These are phyloP conservation scores for Chloroceryle aenea DNA, from an alignment of 2,113 vertebrate species.

Conservation along the genomic window DNA sequence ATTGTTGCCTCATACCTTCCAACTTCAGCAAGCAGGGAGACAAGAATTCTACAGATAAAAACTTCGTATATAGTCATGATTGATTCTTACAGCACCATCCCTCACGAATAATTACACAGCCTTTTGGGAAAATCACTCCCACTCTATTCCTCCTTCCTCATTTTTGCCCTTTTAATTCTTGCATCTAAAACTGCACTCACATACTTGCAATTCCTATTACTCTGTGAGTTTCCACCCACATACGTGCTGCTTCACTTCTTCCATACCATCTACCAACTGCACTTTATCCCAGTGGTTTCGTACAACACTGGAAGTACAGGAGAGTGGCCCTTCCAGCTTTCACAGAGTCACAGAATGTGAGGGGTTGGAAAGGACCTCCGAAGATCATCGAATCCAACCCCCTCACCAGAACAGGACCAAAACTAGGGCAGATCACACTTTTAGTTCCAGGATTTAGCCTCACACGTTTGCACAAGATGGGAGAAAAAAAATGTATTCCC, in stretches of 20 bases:
- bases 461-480: background rate
- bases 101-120: constrained; percentile 32
- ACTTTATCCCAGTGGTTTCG: background rate
- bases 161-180: background rate
- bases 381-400: no score
- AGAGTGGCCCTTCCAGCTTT: background rate
- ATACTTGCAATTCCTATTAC: background rate
- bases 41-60: constrained; percentile 18
- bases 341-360: no score
- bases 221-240: background rate
- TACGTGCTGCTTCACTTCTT: background rate
- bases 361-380: no score
- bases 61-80: constrained; percentile 4
- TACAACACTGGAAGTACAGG: background rate
- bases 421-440: background rate
- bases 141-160: constrained; percentile 4
- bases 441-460: background rate
- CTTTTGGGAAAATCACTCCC: constrained; percentile 43
- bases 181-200: background rate
- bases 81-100: constrained; percentile 14
- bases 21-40: background rate
- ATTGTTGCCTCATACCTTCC: background rate
- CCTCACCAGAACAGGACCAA: no score
- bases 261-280: background rate
- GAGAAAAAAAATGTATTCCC: background rate